phyloP scores from a whole-genome alignment of 2,888 invertebrate genomes.

The Lottia scabra region DNA sequence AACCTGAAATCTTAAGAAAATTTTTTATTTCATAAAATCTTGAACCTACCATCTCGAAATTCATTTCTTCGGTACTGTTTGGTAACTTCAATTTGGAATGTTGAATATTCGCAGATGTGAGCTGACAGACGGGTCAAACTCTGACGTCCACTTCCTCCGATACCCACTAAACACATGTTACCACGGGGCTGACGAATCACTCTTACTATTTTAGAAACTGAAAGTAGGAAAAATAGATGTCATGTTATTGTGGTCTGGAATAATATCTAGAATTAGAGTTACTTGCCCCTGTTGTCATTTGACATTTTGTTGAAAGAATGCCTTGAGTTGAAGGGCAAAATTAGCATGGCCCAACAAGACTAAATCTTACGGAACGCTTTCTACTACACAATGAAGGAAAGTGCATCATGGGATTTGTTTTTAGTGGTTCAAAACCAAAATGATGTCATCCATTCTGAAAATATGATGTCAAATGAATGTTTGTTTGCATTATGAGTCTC shows the following conservation, averaged over 20 bases:
- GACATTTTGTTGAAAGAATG: no score
- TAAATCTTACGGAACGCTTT: no score
- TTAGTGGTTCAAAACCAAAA: no score
- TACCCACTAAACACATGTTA: conserved; percentile 86
- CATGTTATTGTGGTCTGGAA: not conserved
- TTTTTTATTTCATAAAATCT: not conserved
- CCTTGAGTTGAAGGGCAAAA: no score
- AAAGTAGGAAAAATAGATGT: conserved; percentile 5
- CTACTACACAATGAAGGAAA: no score
- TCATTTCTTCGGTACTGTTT: conserved; percentile 81
- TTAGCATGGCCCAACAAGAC: no score
- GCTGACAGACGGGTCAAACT: conserved; percentile 82
- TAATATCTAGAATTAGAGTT: not conserved
- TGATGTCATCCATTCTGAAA: no score
- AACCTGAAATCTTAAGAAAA: no score
- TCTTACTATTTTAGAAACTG: conserved; percentile 82
- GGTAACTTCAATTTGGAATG: conserved; percentile 84
- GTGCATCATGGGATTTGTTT: no score
- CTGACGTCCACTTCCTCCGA: conserved; percentile 88
- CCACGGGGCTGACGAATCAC: conserved; percentile 87
- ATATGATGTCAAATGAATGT: no score
- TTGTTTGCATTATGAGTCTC: no score
- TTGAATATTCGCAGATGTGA: conserved; percentile 82
- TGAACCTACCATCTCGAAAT: conserved; percentile 73
- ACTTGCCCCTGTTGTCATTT: no score